A percentile compares a stretch with the other conserved stretches of the same genome.
These are phyloP conservation scores for Benitochromis conjunctus DNA, from an alignment of 2,113 vertebrate genomes.

Conservation along the genomic window DNA sequence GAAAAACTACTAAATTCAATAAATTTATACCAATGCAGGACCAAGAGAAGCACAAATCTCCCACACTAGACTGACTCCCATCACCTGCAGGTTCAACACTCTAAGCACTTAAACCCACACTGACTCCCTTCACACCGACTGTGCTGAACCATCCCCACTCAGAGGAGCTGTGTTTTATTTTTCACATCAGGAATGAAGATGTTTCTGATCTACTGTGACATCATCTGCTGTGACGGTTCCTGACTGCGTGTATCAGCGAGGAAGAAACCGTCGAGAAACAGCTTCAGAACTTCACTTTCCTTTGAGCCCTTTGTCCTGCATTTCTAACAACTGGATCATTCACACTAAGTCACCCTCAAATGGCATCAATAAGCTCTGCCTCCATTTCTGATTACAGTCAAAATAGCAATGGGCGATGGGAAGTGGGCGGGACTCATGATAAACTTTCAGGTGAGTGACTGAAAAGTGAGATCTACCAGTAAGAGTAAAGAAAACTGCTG, in stretches of 20 bases:
- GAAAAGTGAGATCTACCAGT: neutral
- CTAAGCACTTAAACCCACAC: neutral
- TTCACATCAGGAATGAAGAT: neutral
- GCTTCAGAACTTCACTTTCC: too few relatives aligned
- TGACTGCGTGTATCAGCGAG: rapidly evolving
- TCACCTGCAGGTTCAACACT: neutral
- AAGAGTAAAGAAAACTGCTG: neutral
- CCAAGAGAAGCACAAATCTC: neutral
- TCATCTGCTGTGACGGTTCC: neutral
- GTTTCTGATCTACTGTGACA: neutral
- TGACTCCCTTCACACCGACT: rapidly evolving
- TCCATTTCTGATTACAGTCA: neutral
- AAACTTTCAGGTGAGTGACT: neutral
- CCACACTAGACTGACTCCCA: neutral
- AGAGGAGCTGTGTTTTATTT: neutral
- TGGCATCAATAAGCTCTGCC: too few relatives aligned
- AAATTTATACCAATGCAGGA: neutral
- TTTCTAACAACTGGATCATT: too few relatives aligned
- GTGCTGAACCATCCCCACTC: neutral
- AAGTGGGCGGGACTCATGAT: neutral
- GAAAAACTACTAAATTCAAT: neutral
- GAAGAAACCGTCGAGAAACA: neutral
- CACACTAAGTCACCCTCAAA: too few relatives aligned
- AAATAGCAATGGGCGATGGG: neutral
- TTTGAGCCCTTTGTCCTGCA: too few relatives aligned